Evolutionary conservation across 2,797 vertebrate genomes (phyloP), one percentile per base, ranked within the genome.

Genomic region (Myotis pilosus): DNA sequence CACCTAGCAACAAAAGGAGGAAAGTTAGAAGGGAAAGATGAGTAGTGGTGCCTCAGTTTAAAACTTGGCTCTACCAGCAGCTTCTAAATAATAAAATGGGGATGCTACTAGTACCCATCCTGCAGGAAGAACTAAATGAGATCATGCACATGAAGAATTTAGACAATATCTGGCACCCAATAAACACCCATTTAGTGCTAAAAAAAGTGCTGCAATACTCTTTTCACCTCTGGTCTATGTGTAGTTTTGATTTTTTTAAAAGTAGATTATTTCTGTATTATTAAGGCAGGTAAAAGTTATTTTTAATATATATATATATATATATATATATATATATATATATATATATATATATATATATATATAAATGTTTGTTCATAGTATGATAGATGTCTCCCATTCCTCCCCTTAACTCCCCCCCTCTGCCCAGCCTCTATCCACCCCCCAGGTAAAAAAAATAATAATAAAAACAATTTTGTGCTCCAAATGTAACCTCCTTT

Each of bases 161-260:
- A 69, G 23, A 17, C 41, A 84, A 44, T 41, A 11, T 71, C 69
- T 74, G 33, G 33, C 38, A 81, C 8, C 64, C 0, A 15, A 28
- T 33, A 41, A 55, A 47, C 3, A 47, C 12, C n/a, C 17, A 68
- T 1, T 66, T 41, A 72, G 53, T 38, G 9, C 30, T 49, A 36
- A 53, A 53, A 49, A 49, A 16, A 49, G 55, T 66, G 36, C 15
- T 89, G 1, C 3, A 41, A 13, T 92, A 80, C 8, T 62, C 1
- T 75, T 55, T 33, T 91, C 49, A 80, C 11, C 3, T 81, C 5
- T 68, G 55, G 25, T 66, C 16, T 51, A 20, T n/a, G 6, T 47
- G 8, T 72, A 53, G 33, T 76, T 86, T 91, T 28, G 74, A 5
- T 57, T 89, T 95, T 95, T 16, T 90, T 74, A 20, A 80, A 74